Conservation (phyloP, 2,113 vertebrate species). For the Melanocharis versteri region DNA sequence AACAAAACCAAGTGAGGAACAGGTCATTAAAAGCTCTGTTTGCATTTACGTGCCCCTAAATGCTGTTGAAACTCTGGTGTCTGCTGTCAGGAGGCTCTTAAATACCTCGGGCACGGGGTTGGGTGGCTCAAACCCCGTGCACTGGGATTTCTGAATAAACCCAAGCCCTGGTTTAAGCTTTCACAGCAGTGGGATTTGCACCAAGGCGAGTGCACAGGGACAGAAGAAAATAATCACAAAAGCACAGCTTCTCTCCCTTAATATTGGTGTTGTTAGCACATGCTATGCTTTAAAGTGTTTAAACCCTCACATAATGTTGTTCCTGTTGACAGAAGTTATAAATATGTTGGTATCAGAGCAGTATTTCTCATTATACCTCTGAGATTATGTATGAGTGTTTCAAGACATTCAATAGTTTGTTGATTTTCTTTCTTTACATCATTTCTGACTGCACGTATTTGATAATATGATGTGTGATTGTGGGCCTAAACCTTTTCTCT, state of each 20-base stretch:
- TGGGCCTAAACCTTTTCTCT: not conserved
- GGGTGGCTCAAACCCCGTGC: not conserved
- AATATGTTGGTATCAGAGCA: not conserved
- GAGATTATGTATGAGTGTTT: not conserved
- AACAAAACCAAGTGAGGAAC: not conserved
- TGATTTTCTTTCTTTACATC: conserved; percentile 28
- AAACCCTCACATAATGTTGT: not conserved
- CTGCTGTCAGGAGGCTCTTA: not conserved
- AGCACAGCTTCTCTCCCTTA: not conserved
- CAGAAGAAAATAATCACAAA: not conserved
- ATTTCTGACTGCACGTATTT: not conserved
- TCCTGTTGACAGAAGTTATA: not conserved
- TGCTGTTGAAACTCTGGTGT: not conserved
- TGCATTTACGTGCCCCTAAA: not conserved
- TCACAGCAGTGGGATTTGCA: not conserved
- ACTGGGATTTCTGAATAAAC: not conserved
- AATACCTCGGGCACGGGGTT: not conserved
- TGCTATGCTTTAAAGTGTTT: not conserved
- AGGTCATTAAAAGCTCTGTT: not conserved
- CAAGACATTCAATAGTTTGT: not conserved
- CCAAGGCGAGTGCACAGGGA: not conserved
- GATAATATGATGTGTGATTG: conserved; percentile 13
- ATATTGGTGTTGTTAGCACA: not conserved
- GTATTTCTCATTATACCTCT: not conserved
- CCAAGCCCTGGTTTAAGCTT: not conserved